Percentiles rank a stretch among this genome's conserved stretches.
phyloP scores from a whole-genome alignment of 2,113 vertebrate genomes.

The Diadophis punctatus region DNA sequence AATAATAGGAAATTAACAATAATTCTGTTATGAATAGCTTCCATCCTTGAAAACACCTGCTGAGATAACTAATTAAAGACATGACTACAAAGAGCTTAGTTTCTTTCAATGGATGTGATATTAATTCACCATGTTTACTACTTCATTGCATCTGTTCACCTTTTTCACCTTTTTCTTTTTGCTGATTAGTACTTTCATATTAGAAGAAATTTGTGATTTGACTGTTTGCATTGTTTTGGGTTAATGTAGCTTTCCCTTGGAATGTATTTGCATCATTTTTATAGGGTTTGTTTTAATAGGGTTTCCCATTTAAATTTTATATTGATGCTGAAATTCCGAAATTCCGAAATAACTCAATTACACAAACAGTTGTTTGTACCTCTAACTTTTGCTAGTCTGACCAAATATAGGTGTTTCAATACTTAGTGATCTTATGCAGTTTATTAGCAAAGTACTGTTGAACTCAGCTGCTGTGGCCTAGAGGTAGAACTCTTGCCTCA shows the following conservation, averaged over 20 bases:
- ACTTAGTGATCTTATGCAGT: background rate
- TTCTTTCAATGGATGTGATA: background rate
- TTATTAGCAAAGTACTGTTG: background rate
- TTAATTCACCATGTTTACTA: background rate
- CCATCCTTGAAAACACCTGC: slow-evolving; percentile 16
- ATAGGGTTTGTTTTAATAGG: background rate
- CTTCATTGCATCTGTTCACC: slow-evolving; percentile 1
- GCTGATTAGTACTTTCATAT: background rate
- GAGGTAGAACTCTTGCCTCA: too few species aligned
- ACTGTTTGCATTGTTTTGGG: background rate
- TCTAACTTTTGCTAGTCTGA: background rate
- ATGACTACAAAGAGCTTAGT: background rate
- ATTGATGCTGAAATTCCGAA: background rate
- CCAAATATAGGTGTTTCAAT: background rate
- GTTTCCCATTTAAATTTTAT: background rate
- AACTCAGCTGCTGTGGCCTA: too few species aligned
- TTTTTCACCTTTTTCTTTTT: background rate
- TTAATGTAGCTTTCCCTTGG: background rate
- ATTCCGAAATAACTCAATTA: background rate
- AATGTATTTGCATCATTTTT: background rate
- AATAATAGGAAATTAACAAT: background rate
- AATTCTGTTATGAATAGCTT: slow-evolving; percentile 6
- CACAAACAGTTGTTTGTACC: background rate
- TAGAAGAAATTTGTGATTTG: background rate
- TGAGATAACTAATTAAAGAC: slow-evolving; percentile 12